Evolutionary conservation across 1,140 invertebrate genomes (phyloP).

Genomic region (Babylonia areolata): DNA sequence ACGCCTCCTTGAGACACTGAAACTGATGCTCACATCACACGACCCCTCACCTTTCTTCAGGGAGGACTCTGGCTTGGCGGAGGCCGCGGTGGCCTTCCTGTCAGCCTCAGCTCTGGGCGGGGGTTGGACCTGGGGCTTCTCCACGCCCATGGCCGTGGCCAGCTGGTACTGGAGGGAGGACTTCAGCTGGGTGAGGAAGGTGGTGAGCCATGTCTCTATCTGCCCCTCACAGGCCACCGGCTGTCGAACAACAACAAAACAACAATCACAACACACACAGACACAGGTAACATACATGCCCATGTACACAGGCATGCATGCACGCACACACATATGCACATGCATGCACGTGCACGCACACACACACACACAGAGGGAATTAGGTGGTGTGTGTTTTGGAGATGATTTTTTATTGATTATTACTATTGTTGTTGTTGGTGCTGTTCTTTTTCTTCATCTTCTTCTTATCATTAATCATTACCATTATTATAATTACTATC

Average conservation of each 20-base stretch:
- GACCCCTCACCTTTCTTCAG: constrained; percentile 15
- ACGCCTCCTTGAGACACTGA: no score
- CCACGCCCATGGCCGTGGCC: constrained; percentile 64
- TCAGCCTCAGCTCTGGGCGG: constrained; percentile 45
- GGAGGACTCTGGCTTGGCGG: constrained; percentile 35
- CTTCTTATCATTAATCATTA: no score
- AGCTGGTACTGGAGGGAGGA: constrained; percentile 67
- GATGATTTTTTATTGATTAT: no score
- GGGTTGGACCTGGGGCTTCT: constrained; percentile 51
- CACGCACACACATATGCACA: neutral
- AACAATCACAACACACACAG: neutral
- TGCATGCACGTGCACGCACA: neutral
- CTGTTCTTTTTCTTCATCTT: no score
- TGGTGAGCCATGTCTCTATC: constrained; percentile 71
- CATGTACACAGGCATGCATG: neutral
- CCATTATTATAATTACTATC: no score
- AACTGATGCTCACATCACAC: no score
- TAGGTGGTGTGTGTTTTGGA: no score
- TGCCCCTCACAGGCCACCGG: constrained; percentile 71
- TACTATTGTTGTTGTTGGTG: no score
- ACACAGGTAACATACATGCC: neutral
- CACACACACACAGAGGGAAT: constrained; percentile 1
- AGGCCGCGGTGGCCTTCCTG: constrained; percentile 56
- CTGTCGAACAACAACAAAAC: constrained; percentile 43
- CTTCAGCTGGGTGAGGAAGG: constrained; percentile 63